phyloP scores from a whole-genome alignment of 2,888 invertebrate species.

The Sacculina carcini region DNA sequence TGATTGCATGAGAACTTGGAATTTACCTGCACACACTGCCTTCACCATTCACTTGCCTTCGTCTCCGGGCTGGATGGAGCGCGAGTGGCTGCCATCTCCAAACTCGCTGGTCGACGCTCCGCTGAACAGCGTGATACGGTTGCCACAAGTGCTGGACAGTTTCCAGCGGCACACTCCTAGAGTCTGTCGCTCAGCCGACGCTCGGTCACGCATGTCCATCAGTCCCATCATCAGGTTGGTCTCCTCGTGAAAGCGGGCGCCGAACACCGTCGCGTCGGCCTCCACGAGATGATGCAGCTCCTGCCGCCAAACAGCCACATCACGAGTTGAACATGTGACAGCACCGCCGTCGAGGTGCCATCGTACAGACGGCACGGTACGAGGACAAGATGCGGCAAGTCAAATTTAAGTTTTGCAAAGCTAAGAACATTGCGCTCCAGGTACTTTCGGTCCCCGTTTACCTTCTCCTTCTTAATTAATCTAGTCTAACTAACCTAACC shows the following conservation, averaged over 20 bases:
- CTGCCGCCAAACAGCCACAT: conserved; percentile 20
- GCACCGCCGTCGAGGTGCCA: too few species aligned
- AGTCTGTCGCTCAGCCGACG: conserved; percentile 27
- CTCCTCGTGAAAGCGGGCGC: conserved; percentile 32
- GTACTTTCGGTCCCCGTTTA: too few species aligned
- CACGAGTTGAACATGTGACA: too few species aligned
- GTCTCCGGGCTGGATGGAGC: conserved; percentile 33
- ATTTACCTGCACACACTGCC: too few species aligned
- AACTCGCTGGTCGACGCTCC: conserved; percentile 19
- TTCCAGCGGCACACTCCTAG: conserved; percentile 37
- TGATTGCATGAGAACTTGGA: too few species aligned
- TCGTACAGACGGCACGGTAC: too few species aligned
- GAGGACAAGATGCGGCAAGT: too few species aligned
- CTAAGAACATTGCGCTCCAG: too few species aligned
- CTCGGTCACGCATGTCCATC: conserved; percentile 32
- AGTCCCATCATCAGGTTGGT: conserved; percentile 39
- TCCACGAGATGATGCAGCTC: conserved; percentile 41
- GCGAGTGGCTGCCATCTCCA: too few species aligned
- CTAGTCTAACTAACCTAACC: too few species aligned
- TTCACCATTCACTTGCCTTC: conserved; percentile 28
- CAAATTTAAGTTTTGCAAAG: too few species aligned
- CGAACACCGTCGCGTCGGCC: conserved; percentile 31
- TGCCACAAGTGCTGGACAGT: conserved; percentile 37
- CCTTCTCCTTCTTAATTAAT: too few species aligned
- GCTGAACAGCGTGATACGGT: conserved; percentile 37